These are phyloP conservation scores for Oplegnathus fasciatus DNA, from an alignment of 2,113 vertebrate species.

Conservation along the genomic window DNA sequence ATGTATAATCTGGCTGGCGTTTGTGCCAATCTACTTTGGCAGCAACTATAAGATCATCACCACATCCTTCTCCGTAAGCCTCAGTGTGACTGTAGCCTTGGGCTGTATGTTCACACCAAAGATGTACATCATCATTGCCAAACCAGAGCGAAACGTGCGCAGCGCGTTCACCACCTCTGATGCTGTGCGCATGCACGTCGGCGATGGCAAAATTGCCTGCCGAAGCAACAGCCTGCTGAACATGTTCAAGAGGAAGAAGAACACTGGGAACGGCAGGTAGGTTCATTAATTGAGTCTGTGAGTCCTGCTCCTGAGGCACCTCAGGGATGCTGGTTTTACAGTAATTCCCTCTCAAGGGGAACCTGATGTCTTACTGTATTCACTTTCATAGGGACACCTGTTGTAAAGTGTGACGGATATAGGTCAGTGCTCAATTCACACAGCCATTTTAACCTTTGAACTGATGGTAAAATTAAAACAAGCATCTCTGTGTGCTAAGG, in stretches of 20 bases:
- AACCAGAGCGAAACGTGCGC: conserved; percentile 96
- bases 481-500: conserved; percentile 76
- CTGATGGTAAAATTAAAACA: conserved; percentile 76
- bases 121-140: conserved; percentile 99
- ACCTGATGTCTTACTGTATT: conserved; percentile 67
- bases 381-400: conserved; percentile 70
- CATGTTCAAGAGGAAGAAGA: conserved; percentile 98
- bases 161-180: conserved; percentile 99
- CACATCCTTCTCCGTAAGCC: conserved; percentile 97
- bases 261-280: conserved; percentile 93
- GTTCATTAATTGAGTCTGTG: conserved; percentile 75
- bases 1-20: conserved; percentile 98
- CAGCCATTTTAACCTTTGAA: conserved; percentile 63
- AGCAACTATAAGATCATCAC: conserved; percentile 99
- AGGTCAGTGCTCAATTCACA: conserved; percentile 80
- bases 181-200: conserved; percentile 98
- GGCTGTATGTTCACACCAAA: conserved; percentile 99
- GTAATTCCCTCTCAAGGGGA: conserved; percentile 66
- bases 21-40: conserved; percentile 98
- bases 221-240: conserved; percentile 95
- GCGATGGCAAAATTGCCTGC: conserved; percentile 94
- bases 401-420: conserved; percentile 74
- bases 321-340: conserved; percentile 75
- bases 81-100: conserved; percentile 97
- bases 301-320: conserved; percentile 76